Evolutionary conservation across 2,888 invertebrate genomes (phyloP).

Genomic region (Trisateles emortualis): DNA sequence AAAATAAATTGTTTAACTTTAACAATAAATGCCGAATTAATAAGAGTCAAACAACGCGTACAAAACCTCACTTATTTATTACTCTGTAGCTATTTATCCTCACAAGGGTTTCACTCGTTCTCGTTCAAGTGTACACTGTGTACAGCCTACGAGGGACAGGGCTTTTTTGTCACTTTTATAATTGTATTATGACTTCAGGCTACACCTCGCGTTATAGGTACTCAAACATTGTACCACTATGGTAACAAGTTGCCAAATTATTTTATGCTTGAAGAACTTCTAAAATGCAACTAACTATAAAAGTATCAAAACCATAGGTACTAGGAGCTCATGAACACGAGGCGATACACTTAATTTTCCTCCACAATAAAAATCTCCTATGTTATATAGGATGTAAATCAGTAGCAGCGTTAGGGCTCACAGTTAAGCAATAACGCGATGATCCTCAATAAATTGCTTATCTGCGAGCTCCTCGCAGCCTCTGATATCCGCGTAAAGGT

Average conservation of each 20-base stretch:
- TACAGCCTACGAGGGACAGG: constrained; percentile 32
- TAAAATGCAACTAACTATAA: too few relatives aligned
- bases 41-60: constrained; percentile 15
- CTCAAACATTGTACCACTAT: background rate
- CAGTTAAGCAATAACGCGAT: constrained; percentile 31
- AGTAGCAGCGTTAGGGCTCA: constrained; percentile 15
- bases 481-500: constrained; percentile 36
- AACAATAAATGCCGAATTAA: too few relatives aligned
- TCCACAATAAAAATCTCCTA: constrained; percentile 13
- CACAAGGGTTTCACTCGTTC: constrained; percentile 39
- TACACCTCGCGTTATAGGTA: constrained; percentile 9
- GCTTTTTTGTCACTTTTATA: constrained; percentile 36
- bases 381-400: constrained; percentile 21
- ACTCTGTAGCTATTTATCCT: constrained; percentile 38
- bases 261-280: too few relatives aligned
- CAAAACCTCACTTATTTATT: constrained; percentile 31
- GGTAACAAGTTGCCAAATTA: too few relatives aligned
- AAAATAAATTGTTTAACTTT: too few relatives aligned
- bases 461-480: constrained; percentile 24
- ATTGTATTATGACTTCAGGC: constrained; percentile 41
- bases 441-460: constrained; percentile 41
- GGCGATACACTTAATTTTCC: background rate
- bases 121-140: constrained; percentile 27
- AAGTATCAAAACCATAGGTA: background rate
- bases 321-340: background rate